Percentiles rank a stretch among this genome's conserved stretches.
Conservation (phyloP, 2,113 vertebrate species). For the Podarcis raffonei region DNA sequence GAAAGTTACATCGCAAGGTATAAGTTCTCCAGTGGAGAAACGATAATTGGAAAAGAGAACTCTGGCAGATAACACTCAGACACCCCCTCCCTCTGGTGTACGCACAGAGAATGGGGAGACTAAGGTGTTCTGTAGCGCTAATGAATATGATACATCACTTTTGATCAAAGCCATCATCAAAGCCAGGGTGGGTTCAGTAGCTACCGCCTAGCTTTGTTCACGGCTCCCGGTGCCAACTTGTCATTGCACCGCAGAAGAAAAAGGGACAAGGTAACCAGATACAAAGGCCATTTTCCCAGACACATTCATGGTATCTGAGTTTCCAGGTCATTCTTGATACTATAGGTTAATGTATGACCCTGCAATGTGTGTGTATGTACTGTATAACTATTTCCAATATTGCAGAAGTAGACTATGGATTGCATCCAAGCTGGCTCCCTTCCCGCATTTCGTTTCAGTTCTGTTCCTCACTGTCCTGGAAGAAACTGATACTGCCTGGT, state of each 20-base stretch:
- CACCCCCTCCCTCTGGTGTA: conserved; percentile 18
- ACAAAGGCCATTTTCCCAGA: conserved; percentile 27
- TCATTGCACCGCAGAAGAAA: not conserved
- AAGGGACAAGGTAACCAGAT: conserved; percentile 7
- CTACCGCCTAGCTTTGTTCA: not conserved
- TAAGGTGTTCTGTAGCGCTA: conserved; percentile 29
- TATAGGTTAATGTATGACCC: not conserved
- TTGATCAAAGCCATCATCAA: conserved; percentile 45
- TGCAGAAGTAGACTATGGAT: not conserved
- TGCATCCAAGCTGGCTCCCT: not conserved
- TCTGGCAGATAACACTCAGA: conserved; percentile 7
- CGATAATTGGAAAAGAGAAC: conserved; percentile 39
- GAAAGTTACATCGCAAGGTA: conserved; percentile 6
- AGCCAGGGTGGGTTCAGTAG: conserved; percentile 18
- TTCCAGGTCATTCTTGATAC: not conserved
- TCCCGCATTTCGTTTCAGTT: not conserved
- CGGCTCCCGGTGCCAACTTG: conserved; percentile 29
- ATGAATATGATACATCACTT: conserved; percentile 30
- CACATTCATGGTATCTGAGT: conserved; percentile 21
- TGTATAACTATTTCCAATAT: not conserved
- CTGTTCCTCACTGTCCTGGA: not conserved
- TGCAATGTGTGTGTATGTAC: not conserved
- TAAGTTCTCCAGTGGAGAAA: conserved; percentile 14
- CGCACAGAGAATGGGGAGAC: conserved; percentile 21
- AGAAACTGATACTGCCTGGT: not conserved